Evolutionary conservation across 2,888 invertebrate species (phyloP).

Genomic region (Drosophila nr. medialis): DNA sequence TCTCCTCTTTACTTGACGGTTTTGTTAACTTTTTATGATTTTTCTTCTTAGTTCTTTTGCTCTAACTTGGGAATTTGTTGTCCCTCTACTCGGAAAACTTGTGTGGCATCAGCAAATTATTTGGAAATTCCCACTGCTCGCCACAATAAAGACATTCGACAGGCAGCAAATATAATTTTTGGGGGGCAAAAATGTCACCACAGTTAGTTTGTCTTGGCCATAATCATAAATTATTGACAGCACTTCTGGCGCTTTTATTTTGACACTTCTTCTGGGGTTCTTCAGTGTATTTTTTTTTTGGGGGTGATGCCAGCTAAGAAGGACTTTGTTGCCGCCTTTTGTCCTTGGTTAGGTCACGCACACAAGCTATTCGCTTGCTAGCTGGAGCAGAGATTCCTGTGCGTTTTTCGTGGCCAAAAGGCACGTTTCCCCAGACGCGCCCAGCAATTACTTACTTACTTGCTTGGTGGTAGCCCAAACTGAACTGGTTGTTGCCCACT

Average conservation of each 20-base stretch:
- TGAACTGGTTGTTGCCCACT: constrained; percentile 24
- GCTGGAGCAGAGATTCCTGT: constrained; percentile 5
- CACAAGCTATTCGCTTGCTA: background rate
- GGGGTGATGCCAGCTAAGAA: constrained; percentile 40
- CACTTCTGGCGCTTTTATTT: constrained; percentile 3
- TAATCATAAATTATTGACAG: constrained; percentile 60
- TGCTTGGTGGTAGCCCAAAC: background rate
- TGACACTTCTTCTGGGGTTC: background rate
- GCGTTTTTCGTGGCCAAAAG: constrained; percentile 23
- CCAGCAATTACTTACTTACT: constrained; percentile 42
- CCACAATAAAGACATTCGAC: constrained; percentile 34
- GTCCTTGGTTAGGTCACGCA: constrained; percentile 59
- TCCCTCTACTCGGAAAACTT: background rate
- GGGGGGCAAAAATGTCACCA: constrained; percentile 34
- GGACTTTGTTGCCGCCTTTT: constrained; percentile 40
- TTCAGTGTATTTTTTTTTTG: background rate
- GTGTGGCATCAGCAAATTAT: constrained; percentile 16
- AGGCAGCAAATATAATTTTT: constrained; percentile 22
- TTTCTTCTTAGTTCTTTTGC: background rate
- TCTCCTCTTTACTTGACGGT: background rate
- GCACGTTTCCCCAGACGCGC: constrained; percentile 45
- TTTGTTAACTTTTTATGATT: background rate
- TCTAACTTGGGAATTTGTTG: background rate
- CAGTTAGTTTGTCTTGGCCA: constrained; percentile 22
- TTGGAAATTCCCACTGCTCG: background rate